phyloP scores from a whole-genome alignment of 2,113 vertebrate species.

The Albula goreensis region DNA sequence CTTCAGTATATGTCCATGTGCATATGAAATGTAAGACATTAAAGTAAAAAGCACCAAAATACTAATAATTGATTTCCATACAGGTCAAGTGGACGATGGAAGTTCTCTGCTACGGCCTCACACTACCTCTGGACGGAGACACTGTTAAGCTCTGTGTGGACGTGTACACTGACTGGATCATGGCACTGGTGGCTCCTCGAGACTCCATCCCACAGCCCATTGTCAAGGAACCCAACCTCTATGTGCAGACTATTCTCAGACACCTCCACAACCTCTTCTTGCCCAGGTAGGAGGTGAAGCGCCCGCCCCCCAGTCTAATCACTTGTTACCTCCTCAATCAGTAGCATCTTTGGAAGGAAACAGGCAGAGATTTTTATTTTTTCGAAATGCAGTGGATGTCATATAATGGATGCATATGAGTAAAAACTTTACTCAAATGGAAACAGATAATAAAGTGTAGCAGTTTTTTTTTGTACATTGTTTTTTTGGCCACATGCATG shows the following conservation, averaged over 20 bases:
- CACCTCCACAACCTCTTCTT: constrained; percentile 89
- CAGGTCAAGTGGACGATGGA: constrained; percentile 98
- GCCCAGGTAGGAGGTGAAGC: constrained; percentile 72
- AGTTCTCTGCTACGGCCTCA: constrained; percentile 89
- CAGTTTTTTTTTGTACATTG: no score
- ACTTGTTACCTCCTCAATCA: no score
- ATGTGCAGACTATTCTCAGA: constrained; percentile 88
- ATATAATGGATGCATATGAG: no score
- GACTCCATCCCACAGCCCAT: constrained; percentile 87
- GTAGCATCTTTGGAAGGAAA: no score
- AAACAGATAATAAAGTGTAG: no score
- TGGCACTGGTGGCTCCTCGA: constrained; percentile 83
- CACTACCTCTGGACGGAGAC: constrained; percentile 86
- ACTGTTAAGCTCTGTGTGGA: constrained; percentile 91
- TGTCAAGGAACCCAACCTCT: constrained; percentile 87
- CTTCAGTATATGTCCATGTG: background rate
- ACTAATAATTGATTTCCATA: background rate
- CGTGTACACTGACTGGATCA: constrained; percentile 93
- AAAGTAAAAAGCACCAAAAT: no score
- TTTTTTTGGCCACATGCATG: no score
- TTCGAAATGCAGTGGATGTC: no score
- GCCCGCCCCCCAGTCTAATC: no score
- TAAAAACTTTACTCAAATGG: no score
- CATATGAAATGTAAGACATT: background rate
- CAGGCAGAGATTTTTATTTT: no score